Conservation (phyloP, 1,140 invertebrate genomes). For the Drosophila watanabei region DNA sequence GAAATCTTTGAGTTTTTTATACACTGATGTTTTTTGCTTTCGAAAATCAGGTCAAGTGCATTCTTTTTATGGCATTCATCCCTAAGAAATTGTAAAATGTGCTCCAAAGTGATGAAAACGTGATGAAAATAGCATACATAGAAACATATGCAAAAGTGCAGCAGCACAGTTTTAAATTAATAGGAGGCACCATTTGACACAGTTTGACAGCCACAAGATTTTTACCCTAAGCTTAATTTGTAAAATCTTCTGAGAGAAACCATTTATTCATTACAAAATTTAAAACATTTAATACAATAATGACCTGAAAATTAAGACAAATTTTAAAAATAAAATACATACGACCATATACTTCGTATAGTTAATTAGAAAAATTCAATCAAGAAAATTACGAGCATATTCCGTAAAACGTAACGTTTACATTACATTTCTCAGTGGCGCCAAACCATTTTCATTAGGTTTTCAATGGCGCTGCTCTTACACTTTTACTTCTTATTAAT, state of each 20-base stretch:
- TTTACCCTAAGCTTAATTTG: not conserved
- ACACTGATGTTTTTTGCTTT: not conserved
- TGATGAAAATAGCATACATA: conserved; percentile 44
- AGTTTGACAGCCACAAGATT: conserved; percentile 1
- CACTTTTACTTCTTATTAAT: not conserved
- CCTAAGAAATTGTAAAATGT: conserved; percentile 34
- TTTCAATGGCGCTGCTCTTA: not conserved
- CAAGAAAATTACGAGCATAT: too few relatives aligned
- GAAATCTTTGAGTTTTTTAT: not conserved
- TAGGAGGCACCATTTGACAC: not conserved
- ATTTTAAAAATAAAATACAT: not conserved
- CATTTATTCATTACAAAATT: too few relatives aligned
- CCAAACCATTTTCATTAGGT: not conserved
- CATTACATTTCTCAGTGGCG: conserved; percentile 6
- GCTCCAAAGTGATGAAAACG: conserved; percentile 30
- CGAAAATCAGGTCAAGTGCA: conserved; percentile 63
- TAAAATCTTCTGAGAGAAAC: not conserved
- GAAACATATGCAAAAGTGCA: conserved; percentile 67
- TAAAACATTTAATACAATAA: not conserved
- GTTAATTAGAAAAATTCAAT: too few relatives aligned
- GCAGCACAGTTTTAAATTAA: conserved; percentile 39
- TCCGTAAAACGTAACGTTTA: not conserved
- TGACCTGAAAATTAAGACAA: too few relatives aligned
- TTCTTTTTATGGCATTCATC: conserved; percentile 41
- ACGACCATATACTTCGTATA: too few relatives aligned